phyloP scores from a whole-genome alignment of 2,113 vertebrate genomes.

The Antechinus flavipes region DNA sequence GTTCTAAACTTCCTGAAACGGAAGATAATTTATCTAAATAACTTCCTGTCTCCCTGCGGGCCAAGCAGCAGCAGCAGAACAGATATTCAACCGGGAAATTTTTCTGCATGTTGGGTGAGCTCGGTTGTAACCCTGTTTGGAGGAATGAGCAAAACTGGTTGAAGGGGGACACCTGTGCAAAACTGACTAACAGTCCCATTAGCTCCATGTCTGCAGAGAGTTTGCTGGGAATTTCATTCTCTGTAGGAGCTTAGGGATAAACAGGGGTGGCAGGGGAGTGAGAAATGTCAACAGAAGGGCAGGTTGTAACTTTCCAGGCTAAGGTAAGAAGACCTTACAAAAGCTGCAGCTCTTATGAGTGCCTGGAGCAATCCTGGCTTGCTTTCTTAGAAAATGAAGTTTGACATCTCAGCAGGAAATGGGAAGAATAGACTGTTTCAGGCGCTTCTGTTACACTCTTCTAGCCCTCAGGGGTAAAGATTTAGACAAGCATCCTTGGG shows the following conservation, averaged over 20 bases:
- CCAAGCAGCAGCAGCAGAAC: constrained; percentile 26
- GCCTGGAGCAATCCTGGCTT: background rate
- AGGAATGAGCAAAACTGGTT: background rate
- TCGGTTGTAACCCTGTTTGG: constrained; percentile 7
- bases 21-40: constrained; percentile 71
- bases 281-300: background rate
- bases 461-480: background rate
- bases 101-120: background rate
- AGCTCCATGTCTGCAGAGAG: background rate
- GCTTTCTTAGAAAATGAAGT: constrained; percentile 55
- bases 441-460: background rate
- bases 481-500: constrained; percentile 37
- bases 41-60: constrained; percentile 62
- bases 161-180: background rate
- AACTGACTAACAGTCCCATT: constrained; percentile 11
- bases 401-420: constrained; percentile 56
- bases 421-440: constrained; percentile 51
- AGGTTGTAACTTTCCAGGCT: background rate
- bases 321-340: background rate
- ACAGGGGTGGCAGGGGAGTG: background rate
- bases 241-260: background rate
- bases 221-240: background rate
- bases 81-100: constrained; percentile 55
- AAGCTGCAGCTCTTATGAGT: background rate
- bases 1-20: constrained; percentile 72